phyloP scores from a whole-genome alignment of 2,797 vertebrate species.

The Lacerta viridis region DNA sequence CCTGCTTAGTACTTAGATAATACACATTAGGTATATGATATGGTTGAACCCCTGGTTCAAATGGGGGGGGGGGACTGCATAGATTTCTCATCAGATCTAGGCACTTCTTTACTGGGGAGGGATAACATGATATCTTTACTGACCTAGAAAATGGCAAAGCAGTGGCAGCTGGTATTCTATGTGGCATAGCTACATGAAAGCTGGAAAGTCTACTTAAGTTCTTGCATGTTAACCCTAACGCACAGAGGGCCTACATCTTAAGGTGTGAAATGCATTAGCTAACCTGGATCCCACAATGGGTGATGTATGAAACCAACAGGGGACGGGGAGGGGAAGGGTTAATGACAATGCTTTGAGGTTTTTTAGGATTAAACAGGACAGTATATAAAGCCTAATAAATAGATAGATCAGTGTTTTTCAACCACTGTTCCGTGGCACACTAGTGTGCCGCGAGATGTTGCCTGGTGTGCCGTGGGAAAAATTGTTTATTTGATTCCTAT shows the following conservation, averaged over 20 bases:
- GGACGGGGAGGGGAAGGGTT: too few species aligned
- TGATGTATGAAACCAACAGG: neutral
- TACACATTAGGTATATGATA: neutral
- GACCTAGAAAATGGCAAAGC: neutral
- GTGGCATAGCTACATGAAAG: neutral
- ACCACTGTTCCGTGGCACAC: too few species aligned
- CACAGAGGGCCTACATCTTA: neutral
- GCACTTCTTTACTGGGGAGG: neutral
- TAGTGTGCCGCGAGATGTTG: too few species aligned
- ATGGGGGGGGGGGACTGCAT: neutral
- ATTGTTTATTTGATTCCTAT: too few species aligned
- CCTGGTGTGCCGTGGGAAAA: too few species aligned
- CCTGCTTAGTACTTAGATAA: neutral
- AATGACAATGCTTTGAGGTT: too few species aligned
- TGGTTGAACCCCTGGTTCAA: neutral
- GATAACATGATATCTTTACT: too few species aligned
- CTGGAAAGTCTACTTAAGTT: neutral
- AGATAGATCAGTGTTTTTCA: too few species aligned
- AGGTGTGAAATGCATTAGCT: conserved; percentile 18
- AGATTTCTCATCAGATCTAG: neutral
- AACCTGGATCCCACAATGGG: conserved; percentile 51
- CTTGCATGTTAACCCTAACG: neutral
- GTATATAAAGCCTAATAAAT: too few species aligned
- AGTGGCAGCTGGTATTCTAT: neutral
- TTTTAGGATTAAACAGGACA: too few species aligned